Conservation (phyloP, 2,113 vertebrate genomes). For the Alosa alosa region DNA sequence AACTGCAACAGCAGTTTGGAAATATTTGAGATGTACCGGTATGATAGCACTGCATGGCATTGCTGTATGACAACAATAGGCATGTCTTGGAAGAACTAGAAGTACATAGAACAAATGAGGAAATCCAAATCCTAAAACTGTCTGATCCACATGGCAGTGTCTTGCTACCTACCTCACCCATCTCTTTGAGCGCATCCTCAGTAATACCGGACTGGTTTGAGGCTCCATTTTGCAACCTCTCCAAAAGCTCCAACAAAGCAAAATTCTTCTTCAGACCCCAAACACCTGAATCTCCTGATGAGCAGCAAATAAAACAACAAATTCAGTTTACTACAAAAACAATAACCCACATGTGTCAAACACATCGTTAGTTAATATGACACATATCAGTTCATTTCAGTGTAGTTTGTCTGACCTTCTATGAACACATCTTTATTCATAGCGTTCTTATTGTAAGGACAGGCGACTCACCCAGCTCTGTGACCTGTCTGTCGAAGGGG, state of each 20-base stretch:
- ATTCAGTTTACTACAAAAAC: background rate
- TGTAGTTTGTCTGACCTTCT: background rate
- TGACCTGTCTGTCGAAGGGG: slow-evolving; percentile 95
- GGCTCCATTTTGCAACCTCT: slow-evolving; percentile 93
- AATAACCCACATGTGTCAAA: background rate
- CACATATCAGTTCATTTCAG: background rate
- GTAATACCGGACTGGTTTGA: slow-evolving; percentile 81
- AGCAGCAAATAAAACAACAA: background rate
- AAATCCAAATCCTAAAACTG: background rate
- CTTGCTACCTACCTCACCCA: slow-evolving; percentile 82
- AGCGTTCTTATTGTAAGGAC: background rate
- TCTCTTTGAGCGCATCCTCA: slow-evolving; percentile 84
- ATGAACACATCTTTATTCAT: background rate
- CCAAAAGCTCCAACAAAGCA: slow-evolving; percentile 91
- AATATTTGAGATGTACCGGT: too few species aligned
- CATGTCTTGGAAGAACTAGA: background rate
- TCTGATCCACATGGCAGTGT: background rate
- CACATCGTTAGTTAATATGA: background rate
- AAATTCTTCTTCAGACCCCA: slow-evolving; percentile 99
- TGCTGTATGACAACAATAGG: background rate
- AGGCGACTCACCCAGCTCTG: slow-evolving; percentile 84
- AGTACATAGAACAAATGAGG: too few species aligned
- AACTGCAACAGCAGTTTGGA: too few species aligned
- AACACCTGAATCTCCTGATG: slow-evolving; percentile 90
- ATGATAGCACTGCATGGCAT: too few species aligned